Conservation (phyloP, 2,113 vertebrate species). For the Peucedramus taeniatus region DNA sequence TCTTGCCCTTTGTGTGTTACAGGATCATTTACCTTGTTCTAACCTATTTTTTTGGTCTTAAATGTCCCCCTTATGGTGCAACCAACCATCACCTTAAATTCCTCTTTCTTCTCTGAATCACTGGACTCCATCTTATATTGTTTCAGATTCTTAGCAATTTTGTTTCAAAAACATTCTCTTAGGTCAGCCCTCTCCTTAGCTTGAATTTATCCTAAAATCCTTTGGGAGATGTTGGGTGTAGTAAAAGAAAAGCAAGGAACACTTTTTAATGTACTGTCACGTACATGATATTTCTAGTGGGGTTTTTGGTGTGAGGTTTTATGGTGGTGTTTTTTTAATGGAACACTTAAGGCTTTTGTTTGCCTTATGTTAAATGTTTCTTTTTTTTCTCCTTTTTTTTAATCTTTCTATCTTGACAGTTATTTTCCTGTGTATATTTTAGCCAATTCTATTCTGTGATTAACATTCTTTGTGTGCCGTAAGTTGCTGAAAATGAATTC, state of each 20-base stretch:
- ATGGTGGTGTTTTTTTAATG: neutral
- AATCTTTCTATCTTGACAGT: neutral
- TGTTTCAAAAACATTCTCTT: neutral
- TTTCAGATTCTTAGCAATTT: neutral
- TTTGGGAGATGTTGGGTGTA: neutral
- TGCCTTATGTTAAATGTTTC: too few relatives aligned
- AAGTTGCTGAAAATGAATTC: neutral
- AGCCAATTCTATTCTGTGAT: neutral
- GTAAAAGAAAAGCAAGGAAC: neutral
- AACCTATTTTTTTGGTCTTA: neutral
- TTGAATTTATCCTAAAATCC: neutral
- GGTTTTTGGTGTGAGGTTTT: neutral
- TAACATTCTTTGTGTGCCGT: neutral
- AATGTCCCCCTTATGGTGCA: neutral
- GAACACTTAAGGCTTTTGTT: neutral
- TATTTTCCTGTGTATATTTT: neutral
- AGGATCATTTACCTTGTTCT: neutral
- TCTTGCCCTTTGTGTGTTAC: neutral
- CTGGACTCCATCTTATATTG: neutral
- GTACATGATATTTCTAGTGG: rapidly evolving
- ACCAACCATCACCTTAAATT: neutral
- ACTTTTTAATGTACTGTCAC: neutral
- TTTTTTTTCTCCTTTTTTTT: neutral
- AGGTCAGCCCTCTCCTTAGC: neutral
- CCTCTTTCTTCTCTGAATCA: neutral